Conservation (phyloP, 2,797 vertebrate genomes). For the Distichodus sexfasciatus region DNA sequence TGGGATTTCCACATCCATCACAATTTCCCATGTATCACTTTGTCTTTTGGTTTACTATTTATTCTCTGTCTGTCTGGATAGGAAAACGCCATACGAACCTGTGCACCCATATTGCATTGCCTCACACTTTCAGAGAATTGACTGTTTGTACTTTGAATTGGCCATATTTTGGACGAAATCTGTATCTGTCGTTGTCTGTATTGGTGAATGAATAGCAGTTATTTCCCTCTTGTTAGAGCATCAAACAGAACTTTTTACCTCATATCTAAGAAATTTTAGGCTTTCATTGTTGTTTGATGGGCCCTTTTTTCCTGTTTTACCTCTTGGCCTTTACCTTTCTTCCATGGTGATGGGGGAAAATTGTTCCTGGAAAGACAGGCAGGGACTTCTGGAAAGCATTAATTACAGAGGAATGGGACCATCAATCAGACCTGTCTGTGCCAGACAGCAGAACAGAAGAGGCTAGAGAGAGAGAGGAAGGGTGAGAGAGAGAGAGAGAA, state of each 20-base stretch:
- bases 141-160: no score
- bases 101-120: no score
- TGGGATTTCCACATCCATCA: no score
- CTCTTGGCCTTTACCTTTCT: slow-evolving; percentile 32
- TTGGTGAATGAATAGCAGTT: no score
- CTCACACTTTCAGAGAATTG: no score
- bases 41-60: no score
- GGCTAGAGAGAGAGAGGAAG: slow-evolving; percentile 34
- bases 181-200: no score
- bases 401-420: slow-evolving; percentile 55
- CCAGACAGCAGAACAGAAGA: slow-evolving; percentile 42
- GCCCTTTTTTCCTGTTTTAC: slow-evolving; percentile 13
- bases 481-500: slow-evolving; percentile 11
- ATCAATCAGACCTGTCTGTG: slow-evolving; percentile 56
- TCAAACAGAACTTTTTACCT: not conserved
- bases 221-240: slow-evolving; percentile 2
- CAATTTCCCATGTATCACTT: no score
- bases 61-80: no score
- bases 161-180: no score
- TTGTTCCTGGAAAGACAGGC: slow-evolving; percentile 50
- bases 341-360: slow-evolving; percentile 34
- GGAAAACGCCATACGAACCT: no score
- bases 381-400: slow-evolving; percentile 55
- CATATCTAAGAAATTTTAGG: not conserved
- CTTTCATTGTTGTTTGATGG: slow-evolving; percentile 14